Percentiles rank a stretch among this genome's conserved stretches.
Evolutionary conservation across 2,888 invertebrate genomes (phyloP).

Genomic region (Smittia sp.): DNA sequence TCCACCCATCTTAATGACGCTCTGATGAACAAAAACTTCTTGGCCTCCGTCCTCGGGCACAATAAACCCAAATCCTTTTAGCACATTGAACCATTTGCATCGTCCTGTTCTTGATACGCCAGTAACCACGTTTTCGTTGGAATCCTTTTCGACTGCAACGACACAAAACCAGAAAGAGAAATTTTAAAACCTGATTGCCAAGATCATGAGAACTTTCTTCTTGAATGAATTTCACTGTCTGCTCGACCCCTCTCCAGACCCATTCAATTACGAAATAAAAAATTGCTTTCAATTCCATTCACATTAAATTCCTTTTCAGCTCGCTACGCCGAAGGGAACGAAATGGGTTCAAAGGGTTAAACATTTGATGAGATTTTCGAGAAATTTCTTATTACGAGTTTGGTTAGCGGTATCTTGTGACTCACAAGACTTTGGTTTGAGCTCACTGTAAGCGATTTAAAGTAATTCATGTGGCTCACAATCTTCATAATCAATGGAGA

Average conservation of each 20-base stretch:
- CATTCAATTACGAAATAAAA: slow-evolving; percentile 14
- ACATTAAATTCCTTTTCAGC: slow-evolving; percentile 12
- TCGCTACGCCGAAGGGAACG: not conserved
- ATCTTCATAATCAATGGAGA: too few relatives aligned
- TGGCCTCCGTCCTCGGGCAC: slow-evolving; percentile 85
- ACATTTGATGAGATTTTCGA: not conserved
- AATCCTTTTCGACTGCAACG: slow-evolving; percentile 46
- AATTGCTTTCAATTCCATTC: slow-evolving; percentile 5
- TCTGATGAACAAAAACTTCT: slow-evolving; percentile 95
- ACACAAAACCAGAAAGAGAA: too few relatives aligned
- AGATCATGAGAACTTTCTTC: not conserved
- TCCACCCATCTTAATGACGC: slow-evolving; percentile 86
- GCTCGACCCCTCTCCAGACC: not conserved
- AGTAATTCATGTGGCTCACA: too few relatives aligned
- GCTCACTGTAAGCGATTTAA: too few relatives aligned
- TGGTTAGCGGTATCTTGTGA: too few relatives aligned
- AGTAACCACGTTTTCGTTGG: slow-evolving; percentile 51
- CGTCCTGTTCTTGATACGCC: slow-evolving; percentile 63
- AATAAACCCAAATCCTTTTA: slow-evolving; percentile 93
- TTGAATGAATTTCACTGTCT: not conserved
- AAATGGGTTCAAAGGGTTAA: slow-evolving; percentile 20
- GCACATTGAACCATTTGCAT: slow-evolving; percentile 96
- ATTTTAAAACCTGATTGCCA: not conserved
- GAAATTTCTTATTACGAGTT: not conserved
- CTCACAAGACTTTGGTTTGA: too few relatives aligned